Evolutionary conservation across 2,797 vertebrate species (phyloP).

Genomic region (Macropus fuliginosus): DNA sequence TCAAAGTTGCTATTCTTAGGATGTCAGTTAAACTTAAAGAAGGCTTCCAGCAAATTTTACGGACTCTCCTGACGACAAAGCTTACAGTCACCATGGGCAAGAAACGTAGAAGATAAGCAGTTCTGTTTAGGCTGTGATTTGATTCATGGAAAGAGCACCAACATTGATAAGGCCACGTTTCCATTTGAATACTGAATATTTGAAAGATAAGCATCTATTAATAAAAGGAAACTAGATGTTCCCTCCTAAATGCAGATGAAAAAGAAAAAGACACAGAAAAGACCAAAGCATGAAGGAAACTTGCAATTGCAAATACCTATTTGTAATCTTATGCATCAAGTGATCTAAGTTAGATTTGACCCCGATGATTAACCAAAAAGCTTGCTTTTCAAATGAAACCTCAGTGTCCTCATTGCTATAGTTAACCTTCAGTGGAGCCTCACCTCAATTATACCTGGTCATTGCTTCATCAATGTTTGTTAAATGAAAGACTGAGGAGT

Average conservation of each 20-base stretch:
- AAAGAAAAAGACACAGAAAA: constrained; percentile 1
- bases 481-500: not conserved
- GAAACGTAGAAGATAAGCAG: not conserved
- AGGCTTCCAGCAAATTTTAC: not conserved
- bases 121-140: not conserved
- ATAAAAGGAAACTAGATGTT: not conserved
- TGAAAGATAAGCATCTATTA: not conserved
- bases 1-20: not conserved
- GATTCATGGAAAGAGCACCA: not conserved
- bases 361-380: constrained; percentile 35
- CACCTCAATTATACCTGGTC: not conserved
- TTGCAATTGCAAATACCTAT: not conserved
- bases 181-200: not conserved
- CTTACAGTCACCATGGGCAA: not conserved
- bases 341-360: constrained; percentile 9
- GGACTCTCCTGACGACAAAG: not conserved
- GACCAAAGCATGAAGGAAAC: not conserved
- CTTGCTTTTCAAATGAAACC: constrained; percentile 10
- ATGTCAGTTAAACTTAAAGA: not conserved
- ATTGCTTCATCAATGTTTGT: not conserved
- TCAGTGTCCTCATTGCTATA: not conserved
- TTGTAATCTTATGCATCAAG: not conserved
- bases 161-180: not conserved
- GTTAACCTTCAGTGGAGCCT: constrained; percentile 23
- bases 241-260: not conserved